Evolutionary conservation across 2,888 invertebrate genomes (phyloP), one percentile per base, ranked within the genome.

Genomic region (Ophion obscuratus): DNA sequence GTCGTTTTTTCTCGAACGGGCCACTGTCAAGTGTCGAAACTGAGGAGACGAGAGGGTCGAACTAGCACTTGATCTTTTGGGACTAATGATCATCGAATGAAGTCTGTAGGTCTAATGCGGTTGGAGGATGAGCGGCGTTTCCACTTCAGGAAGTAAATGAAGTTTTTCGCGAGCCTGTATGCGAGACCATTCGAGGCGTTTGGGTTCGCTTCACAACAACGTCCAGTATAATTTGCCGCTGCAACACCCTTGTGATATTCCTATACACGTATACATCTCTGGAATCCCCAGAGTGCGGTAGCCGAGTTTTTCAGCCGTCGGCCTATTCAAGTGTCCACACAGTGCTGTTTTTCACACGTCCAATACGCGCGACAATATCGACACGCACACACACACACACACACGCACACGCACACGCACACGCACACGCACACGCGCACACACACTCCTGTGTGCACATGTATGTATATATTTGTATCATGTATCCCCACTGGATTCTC

Each of bases 301-400:
- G 91, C 89, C 92, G 87, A 88, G 90, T 92, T 92, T 92, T 92
- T 92, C 92, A 91, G 90, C 84, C 88, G 89, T 89, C 86, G 81
- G 84, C 88, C 90, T 89, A 92, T 92, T 92, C 92, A 92, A 92
- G 92, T 92, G 92, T 91, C 88, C 90, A 47, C 47, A 89, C 89
- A 90, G 91, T 92, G 86, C 67, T 77, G 86, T 92, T 92, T 92
- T 87, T 92, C 92, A 91, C 91, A 89, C 91, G 89, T 86, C 89
- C 87, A 57, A 75, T 68, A 87, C 91, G 89, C 91, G 90, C 78
- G 68, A 75, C 66, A 81, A 71, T 81, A 75, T 47, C 11, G 14
- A 81, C 71, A 74, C 24, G n/a, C 40, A 20, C 67, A 36, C 70
- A 24, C n/a, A 24, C 61, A 17, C 11, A 47, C 14, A 47, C 47